Evolutionary conservation across 1,140 invertebrate species (phyloP), one percentile per base, ranked within the genome.

Genomic region (Belonocnema kinseyi): DNA sequence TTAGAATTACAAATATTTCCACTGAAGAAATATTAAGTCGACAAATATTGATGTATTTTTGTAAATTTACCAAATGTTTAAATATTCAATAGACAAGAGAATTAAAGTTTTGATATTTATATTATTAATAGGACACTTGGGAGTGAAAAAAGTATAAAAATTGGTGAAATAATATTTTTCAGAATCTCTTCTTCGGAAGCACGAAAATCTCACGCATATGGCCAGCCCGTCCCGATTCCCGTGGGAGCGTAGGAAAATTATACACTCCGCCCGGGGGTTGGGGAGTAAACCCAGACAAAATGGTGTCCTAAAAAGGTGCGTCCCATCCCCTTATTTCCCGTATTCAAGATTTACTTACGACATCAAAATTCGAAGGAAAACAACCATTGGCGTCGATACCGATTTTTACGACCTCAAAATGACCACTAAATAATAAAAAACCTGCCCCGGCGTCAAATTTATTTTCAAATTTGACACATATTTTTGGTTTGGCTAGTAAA

Each of bases 191-290:
- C 16, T 66, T 33, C 14, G 26, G 10, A 46, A 46, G 16, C 6
- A 66, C 26, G 58, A 40, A 14, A 26, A 66, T 40, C 26, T 21
- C 61, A 66, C 33, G 26, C 58, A 21, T 14, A 14, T 46, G 26
- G 61, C 26, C 21, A 26, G 17, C 0, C 11, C 0, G 26, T 66
- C 13, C n/a, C 16, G 61, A 66, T 46, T 86, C 85, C 85, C 82
- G 72, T 74, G 83, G 83, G 87, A 84, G 78, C 78, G 82, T 78
- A 75, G 85, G 77, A 79, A 85, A 85, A 88, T 89, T 88, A 89
- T 88, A 85, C 81, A 79, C 61, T 82, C 75, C 76, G 80, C 71
- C 72, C 17, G 77, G 76, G 76, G 75, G 80, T 80, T 82, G 83
- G 87, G 84, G 82, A 84, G 75, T 80, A 66, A 72, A 79, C 77